These are phyloP conservation scores for Bubo blakistoni DNA, from an alignment of 2,113 vertebrate species.

Conservation along the genomic window DNA sequence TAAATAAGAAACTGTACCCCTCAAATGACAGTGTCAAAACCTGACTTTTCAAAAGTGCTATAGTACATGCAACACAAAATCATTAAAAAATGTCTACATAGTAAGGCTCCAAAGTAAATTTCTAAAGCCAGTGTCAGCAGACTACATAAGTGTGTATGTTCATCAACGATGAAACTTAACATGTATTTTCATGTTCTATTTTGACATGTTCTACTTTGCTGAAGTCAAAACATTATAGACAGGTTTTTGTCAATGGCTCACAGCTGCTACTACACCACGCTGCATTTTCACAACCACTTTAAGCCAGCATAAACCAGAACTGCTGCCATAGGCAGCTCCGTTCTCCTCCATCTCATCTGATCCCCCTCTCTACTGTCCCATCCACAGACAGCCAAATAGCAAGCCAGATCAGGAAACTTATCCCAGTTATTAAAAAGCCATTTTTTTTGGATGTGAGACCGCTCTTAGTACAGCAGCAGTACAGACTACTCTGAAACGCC, in stretches of 20 bases:
- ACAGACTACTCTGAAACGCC: neutral
- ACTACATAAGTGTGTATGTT: neutral
- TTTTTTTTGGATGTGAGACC: neutral
- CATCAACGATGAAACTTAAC: neutral
- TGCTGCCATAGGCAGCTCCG: rapidly evolving
- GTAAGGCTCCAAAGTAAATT: neutral
- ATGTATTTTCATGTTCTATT: neutral
- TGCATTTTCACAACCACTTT: neutral
- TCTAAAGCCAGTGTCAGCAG: neutral
- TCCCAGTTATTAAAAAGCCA: neutral
- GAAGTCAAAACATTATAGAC: neutral
- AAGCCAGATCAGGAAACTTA: neutral
- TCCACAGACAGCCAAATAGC: neutral
- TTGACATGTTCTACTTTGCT: neutral
- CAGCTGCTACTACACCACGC: neutral
- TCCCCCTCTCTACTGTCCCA: neutral
- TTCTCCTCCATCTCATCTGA: neutral
- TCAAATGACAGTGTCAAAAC: neutral
- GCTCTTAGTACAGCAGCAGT: neutral
- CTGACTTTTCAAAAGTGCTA: neutral
- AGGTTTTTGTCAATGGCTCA: neutral
- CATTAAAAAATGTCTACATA: neutral
- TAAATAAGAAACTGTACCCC: neutral
- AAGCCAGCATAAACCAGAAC: neutral
- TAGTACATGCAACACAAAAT: neutral